Base-by-base conservation (phyloP, 92 coral and sea anemone species). In the Zoanthus solanderi region DNA sequence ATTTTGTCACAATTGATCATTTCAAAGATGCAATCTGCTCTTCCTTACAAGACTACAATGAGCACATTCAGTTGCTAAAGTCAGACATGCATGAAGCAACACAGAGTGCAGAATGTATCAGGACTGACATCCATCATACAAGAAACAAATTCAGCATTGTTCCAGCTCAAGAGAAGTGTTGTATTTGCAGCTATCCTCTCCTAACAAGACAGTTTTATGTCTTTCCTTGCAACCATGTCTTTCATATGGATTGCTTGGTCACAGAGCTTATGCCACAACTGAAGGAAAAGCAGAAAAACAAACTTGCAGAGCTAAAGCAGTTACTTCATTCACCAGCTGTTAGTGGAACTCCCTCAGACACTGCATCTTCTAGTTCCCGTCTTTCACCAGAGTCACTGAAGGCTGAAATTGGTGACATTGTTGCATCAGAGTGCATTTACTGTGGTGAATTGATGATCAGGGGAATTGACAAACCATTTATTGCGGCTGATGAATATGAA, bases 1-100 rank as follows among this genome's bases (percentile, higher is more conserved):
- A 97, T 84, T 97, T 97, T 94, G 99, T 95, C 69, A 97, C 99
- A 3, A 97, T 97, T 48, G 97, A 97, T 81, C 99, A 97, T 78
- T 97, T 97, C 52, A 97, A 97, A 96, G 99, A 97, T 89, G 99
- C 99, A 18, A 97, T 97, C 65, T 97, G 99, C 78, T 97, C 99
- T 0, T 97, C 99, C 28, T 94, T 97, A 8, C 95, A 97, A 73
- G 99, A 97, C 68, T 97, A 97, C 75, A 97, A 97, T 68, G 95
- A 93, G 50, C 99, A 97, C 89, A 97, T 97, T 61, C 92, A 95
- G 85, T 94, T 95, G 86, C 92, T 97, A 9, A 97, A 97, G 77
- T 92, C 88, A 5, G 99, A 97, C 77, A 97, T 97, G 99, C 97
- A 93, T 92, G 98, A 95, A 90, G 99, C 99, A 50, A 97, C 99